Evolutionary conservation across 2,888 invertebrate species (phyloP).

Genomic region (Oscheius sp.): DNA sequence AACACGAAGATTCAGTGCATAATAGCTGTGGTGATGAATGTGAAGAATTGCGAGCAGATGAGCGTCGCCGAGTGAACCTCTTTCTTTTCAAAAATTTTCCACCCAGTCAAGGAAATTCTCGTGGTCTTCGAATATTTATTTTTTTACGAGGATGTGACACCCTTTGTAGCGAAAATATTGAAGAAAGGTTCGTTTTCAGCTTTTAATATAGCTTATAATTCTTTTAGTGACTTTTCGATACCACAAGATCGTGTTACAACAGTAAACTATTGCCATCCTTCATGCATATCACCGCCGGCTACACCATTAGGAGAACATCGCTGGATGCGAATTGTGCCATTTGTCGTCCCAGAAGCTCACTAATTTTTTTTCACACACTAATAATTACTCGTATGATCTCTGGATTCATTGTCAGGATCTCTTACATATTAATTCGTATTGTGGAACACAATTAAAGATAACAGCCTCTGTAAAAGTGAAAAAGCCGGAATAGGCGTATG

Average conservation of each 20-base stretch:
- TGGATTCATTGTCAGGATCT: neutral
- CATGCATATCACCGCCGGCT: neutral
- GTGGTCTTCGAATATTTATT: conserved; percentile 7
- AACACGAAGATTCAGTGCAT: conserved; percentile 4
- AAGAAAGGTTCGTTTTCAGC: conserved; percentile 16
- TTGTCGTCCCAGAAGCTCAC: conserved; percentile 22
- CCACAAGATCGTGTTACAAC: conserved; percentile 3
- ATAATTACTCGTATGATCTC: neutral
- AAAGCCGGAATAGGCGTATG: too few relatives aligned
- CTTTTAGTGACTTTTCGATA: conserved; percentile 20
- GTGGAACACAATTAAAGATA: too few relatives aligned
- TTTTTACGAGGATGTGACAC: conserved; percentile 10
- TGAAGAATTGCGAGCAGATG: conserved; percentile 12
- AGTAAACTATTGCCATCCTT: conserved; percentile 6
- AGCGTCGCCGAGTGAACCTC: conserved; percentile 22
- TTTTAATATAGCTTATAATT: neutral
- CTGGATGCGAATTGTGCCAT: conserved; percentile 28
- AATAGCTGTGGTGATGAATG: conserved; percentile 16
- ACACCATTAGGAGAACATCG: conserved; percentile 7
- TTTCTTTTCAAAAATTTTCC: conserved; percentile 20
- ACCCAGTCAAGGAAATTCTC: neutral
- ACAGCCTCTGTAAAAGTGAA: too few relatives aligned
- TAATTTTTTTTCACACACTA: neutral
- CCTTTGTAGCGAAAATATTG: conserved; percentile 20
- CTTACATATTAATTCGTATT: neutral